phyloP scores from a whole-genome alignment of 2,888 invertebrate species.

The Dryococelus australis region DNA sequence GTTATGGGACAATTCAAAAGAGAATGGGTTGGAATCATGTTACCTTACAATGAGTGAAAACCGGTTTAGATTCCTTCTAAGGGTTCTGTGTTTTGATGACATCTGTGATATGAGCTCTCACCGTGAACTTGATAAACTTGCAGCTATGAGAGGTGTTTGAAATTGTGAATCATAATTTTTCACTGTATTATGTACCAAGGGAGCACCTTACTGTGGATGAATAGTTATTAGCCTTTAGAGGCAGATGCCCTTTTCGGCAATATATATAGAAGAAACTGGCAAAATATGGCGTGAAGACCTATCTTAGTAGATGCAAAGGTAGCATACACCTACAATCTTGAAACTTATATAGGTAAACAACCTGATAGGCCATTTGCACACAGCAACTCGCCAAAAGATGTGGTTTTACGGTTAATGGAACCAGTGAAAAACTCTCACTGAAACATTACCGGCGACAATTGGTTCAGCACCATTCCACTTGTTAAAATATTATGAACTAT shows the following conservation, averaged over 20 bases:
- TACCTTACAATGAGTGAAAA: neutral
- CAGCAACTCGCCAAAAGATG: neutral
- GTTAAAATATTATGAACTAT: neutral
- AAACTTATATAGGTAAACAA: neutral
- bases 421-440: slow-evolving; percentile 1
- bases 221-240: neutral
- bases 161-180: neutral
- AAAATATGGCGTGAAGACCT: neutral
- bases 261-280: neutral
- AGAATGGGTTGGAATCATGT: neutral
- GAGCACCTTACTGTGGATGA: neutral
- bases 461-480: neutral
- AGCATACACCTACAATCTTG: neutral
- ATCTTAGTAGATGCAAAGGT: neutral
- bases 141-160: neutral
- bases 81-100: neutral
- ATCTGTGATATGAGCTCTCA: too few relatives aligned
- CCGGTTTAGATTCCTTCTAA: neutral
- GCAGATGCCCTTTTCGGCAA: neutral
- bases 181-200: neutral
- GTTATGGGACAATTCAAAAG: neutral
- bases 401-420: neutral
- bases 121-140: neutral
- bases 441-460: neutral
- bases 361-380: neutral